Evolutionary conservation across 2,113 vertebrate species (phyloP).

Genomic region (Ovis canadensis): DNA sequence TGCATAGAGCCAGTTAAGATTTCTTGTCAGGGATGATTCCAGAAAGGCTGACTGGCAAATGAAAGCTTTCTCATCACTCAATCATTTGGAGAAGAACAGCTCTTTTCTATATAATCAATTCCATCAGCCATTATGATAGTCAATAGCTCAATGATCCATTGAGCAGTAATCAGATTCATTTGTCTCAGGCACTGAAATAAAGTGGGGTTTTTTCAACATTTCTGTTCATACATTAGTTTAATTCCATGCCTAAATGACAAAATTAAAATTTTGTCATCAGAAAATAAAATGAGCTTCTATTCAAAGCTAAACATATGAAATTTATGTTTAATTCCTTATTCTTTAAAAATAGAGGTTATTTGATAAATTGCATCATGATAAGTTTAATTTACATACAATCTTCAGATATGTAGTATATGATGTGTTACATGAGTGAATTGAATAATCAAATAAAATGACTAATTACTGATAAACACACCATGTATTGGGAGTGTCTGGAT

Average conservation of each 20-base stretch:
- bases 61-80: constrained; percentile 7
- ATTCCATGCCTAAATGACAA: neutral
- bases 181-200: constrained; percentile 26
- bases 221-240: neutral
- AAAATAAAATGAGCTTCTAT: neutral
- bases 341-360: neutral
- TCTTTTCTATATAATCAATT: constrained; percentile 55
- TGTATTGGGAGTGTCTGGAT: neutral
- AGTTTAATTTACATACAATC: neutral
- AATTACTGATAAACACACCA: neutral
- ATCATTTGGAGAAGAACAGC: constrained; percentile 24
- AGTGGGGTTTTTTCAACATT: neutral
- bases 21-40: neutral
- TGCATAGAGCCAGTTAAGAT: neutral
- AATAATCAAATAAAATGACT: constrained; percentile 12
- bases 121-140: constrained; percentile 26
- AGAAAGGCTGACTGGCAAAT: constrained; percentile 19
- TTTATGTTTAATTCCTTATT: neutral
- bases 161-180: constrained; percentile 32
- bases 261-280: constrained; percentile 17
- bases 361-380: neutral
- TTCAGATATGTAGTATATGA: neutral
- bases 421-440: neutral
- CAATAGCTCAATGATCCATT: constrained; percentile 34
- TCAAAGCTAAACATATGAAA: neutral